Evolutionary conservation across 2,797 vertebrate species (phyloP), one percentile per base, ranked within the genome.

Genomic region (Hoplostethus mediterraneus): DNA sequence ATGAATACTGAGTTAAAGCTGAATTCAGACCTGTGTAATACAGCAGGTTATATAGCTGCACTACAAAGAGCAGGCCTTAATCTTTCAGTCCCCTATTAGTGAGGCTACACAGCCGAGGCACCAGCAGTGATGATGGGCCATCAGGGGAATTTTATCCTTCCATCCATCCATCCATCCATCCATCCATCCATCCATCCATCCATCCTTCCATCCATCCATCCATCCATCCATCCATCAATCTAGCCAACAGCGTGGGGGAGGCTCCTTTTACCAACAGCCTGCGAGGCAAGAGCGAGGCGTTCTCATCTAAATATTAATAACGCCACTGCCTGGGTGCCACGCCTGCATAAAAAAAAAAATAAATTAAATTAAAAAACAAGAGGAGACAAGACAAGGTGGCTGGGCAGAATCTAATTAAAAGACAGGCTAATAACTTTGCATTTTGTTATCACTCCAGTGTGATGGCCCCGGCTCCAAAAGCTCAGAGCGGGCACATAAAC

Each of bases 231-330:
- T 47, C 63, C 56, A 61, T 54, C 71, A 55, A 64, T 68, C 49
- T 66, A 53, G 49, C 71, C 31, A 30, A 58, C 56, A 10, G 28
- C 61, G 66, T 30, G 48, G 59, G 77, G 57, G 70, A 49, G 64
- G 77, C 48, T 69, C 79, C 56, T 79, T 82, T 79, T 58, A 85
- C 84, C 74, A 88, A 76, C 80, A 90, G 81, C 86, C 84, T 87
- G 63, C 63, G 69, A 89, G 79, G 87, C 85, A 71, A 63, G 73
- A 75, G 49, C 55, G 59, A 57, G 68, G 67, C 73, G 71, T 83
- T 84, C 84, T 87, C 82, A 90, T 92, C 92, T 92, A 87, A 92
- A 92, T 93, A 93, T 91, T 91, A 93, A 91, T 92, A 90, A 87
- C 48, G 63, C 61, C 67, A 51, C 65, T 78, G 67, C 84, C 79